Conservation (phyloP, 2,113 vertebrate species). For the Atlantisia rogersi region DNA sequence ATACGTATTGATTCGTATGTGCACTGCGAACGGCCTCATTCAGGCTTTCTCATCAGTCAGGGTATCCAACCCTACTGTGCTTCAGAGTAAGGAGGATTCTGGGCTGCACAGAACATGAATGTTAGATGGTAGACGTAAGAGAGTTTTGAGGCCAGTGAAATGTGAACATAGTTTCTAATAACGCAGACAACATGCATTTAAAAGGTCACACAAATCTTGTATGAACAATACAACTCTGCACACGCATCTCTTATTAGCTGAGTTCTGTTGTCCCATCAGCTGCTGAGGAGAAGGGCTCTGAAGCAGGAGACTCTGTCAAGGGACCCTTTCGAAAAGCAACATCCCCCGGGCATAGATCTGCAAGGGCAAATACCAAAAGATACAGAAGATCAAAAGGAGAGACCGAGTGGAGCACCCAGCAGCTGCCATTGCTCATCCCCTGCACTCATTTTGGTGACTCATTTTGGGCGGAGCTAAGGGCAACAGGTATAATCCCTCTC, state of each 20-base stretch:
- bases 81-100: background rate
- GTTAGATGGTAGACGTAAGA: background rate
- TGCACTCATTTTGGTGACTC: too few species aligned
- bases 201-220: background rate
- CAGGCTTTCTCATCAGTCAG: background rate
- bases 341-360: too few species aligned
- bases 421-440: too few species aligned
- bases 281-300: too few species aligned
- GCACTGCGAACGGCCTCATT: background rate
- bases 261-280: background rate
- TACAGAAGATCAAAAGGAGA: too few species aligned
- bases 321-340: too few species aligned
- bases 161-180: background rate
- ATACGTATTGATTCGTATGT: background rate
- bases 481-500: too few species aligned
- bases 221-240: background rate
- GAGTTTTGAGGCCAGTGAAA: background rate
- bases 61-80: accelerated
- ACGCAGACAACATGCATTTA: accelerated
- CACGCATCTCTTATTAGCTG: accelerated
- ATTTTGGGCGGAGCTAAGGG: too few species aligned
- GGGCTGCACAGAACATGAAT: background rate
- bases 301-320: too few species aligned
- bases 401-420: too few species aligned
- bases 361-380: too few species aligned